Evolutionary conservation across 2,888 invertebrate genomes (phyloP), one percentile per base, ranked within the genome.

Genomic region (Galeopsomyia nigrocyanea): DNA sequence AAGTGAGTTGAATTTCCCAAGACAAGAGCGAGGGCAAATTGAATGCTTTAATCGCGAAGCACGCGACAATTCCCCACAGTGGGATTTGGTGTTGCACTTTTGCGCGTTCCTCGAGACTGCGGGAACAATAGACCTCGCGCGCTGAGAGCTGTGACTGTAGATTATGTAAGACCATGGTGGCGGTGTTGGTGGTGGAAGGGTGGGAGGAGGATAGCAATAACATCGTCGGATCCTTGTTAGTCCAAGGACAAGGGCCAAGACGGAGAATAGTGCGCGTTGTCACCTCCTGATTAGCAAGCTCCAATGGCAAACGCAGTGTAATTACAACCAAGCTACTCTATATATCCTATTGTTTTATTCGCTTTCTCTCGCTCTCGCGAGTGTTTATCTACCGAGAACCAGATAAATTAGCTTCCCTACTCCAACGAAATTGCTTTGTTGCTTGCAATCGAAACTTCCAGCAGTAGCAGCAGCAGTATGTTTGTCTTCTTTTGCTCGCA

Each of bases 211-310:
- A 13, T 39, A 1, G 39, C 39, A 39, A 39, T 39, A 39, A 39
- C 39, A 39, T 39, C 10, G 39, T 39, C 39, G 61, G 19, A 62
- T 66, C 62, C 71, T 71, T 63, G 67, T 71, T 71, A 60, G 39
- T 46, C 56, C 67, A 51, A 51, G 71, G 62, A 71, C 67, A 67
- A 62, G 67, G 63, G 50, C 62, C 39, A 53, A 63, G 66, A 69
- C 61, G 31, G 60, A 68, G 64, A 39, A 39, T 39, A 39, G 39
- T 5, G 39, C 76, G 77, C 78, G 77, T 80, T 81, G 82, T 79
- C 82, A 78, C 78, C 78, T 79, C 60, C 77, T 80, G 80, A 81
- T 82, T 82, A 81, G 80, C 75, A 39, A 39, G 78, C 78, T 78
- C 80, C 81, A 81, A 81, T 81, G 79, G 80, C 74, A 78, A 21